Conservation (phyloP, 2,888 invertebrate species). For the Leptura quadrifasciata region DNA sequence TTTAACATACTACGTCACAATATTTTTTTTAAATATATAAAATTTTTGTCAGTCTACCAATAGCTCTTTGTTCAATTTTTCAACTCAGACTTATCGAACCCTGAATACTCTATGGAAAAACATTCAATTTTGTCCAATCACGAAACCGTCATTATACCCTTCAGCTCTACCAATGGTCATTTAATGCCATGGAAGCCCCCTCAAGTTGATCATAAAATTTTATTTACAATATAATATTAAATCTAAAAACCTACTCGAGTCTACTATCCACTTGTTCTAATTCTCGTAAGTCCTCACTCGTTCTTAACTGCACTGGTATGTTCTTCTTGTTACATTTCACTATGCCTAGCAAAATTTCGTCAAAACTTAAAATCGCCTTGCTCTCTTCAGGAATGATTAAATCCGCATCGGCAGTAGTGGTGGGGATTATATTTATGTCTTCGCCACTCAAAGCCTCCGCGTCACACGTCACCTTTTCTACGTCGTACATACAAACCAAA, state of each 20-base stretch:
- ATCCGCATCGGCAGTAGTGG: slow-evolving; percentile 60
- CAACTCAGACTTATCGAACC: too few relatives aligned
- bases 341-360: slow-evolving; percentile 64
- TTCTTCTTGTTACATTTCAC: slow-evolving; percentile 65
- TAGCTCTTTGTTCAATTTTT: too few relatives aligned
- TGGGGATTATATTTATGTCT: slow-evolving; percentile 55
- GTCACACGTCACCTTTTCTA: slow-evolving; percentile 63
- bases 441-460: slow-evolving; percentile 59
- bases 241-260: slow-evolving; percentile 29
- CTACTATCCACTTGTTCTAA: slow-evolving; percentile 48
- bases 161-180: background rate
- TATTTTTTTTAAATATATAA: too few relatives aligned
- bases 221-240: slow-evolving; percentile 25
- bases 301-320: slow-evolving; percentile 55
- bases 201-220: slow-evolving; percentile 5
- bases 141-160: background rate
- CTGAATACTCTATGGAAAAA: too few relatives aligned
- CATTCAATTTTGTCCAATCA: too few relatives aligned
- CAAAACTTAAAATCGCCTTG: slow-evolving; percentile 62
- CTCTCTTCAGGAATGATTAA: slow-evolving; percentile 58
- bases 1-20: too few relatives aligned
- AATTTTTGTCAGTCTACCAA: too few relatives aligned
- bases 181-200: background rate
- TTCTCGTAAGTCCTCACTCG: slow-evolving; percentile 49
- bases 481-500: slow-evolving; percentile 65